Evolutionary conservation across 2,113 vertebrate genomes (phyloP).

Genomic region (Microtus richardsoni): DNA sequence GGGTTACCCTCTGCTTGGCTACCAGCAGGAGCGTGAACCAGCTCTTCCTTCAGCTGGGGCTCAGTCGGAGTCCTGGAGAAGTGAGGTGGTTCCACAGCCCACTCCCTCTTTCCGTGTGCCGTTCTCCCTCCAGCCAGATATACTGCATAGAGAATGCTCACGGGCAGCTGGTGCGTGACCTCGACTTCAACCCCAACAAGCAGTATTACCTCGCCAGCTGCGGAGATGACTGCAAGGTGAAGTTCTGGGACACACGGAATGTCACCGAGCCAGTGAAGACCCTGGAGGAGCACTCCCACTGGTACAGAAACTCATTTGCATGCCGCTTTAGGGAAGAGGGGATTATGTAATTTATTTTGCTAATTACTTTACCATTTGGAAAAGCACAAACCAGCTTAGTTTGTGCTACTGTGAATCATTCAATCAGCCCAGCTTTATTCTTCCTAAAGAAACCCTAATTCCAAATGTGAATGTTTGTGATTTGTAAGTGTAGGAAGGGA

Average conservation of each 20-base stretch:
- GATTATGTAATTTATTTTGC: conserved; percentile 70
- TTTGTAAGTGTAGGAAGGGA: conserved; percentile 1
- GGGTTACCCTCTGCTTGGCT: neutral
- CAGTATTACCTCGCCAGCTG: conserved; percentile 99
- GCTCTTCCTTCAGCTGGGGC: too few relatives aligned
- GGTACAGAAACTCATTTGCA: conserved; percentile 86
- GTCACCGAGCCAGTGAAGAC: conserved; percentile 94
- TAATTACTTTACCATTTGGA: conserved; percentile 70
- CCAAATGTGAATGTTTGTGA: conserved; percentile 56
- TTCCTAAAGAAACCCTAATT: conserved; percentile 63
- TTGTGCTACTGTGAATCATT: conserved; percentile 70
- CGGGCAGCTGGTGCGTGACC: conserved; percentile 97
- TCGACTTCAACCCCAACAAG: conserved; percentile 99
- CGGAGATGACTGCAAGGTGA: conserved; percentile 99
- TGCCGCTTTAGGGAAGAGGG: conserved; percentile 62
- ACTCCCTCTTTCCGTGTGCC: neutral
- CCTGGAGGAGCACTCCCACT: conserved; percentile 98
- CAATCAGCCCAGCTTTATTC: conserved; percentile 11
- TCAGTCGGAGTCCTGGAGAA: conserved; percentile 59
- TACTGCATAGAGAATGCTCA: conserved; percentile 99
- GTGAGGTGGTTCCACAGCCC: conserved; percentile 51
- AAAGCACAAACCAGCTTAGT: conserved; percentile 62
- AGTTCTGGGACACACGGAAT: conserved; percentile 98
- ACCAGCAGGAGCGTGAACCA: neutral
- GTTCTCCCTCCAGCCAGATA: conserved; percentile 91